A percentile compares a stretch with the other conserved stretches of the same genome.
phyloP scores from a whole-genome alignment of 2,888 invertebrate genomes.

The Automeris io region DNA sequence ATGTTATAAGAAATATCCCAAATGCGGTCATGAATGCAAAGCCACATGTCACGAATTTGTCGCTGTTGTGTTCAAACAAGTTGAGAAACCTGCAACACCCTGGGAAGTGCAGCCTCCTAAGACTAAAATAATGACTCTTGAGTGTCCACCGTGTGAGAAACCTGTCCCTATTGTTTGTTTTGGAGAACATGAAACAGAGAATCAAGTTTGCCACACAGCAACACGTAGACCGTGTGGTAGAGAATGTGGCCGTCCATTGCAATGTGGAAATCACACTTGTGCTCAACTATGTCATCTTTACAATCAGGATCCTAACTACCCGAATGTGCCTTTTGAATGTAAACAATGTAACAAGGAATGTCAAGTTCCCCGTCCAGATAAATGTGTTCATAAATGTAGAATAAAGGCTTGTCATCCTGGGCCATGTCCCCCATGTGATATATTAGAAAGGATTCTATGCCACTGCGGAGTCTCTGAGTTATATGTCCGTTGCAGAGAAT shows the following conservation, averaged over 20 bases:
- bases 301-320: conserved; percentile 35
- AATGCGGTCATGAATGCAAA: conserved; percentile 83
- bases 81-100: conserved; percentile 79
- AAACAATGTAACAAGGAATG: conserved; percentile 75
- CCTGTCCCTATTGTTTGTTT: conserved; percentile 84
- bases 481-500: conserved; percentile 84
- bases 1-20: conserved; percentile 78
- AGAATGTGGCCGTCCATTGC: conserved; percentile 82
- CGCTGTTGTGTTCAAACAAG: conserved; percentile 77
- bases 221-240: conserved; percentile 86
- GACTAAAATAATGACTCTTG: conserved; percentile 70
- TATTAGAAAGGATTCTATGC: conserved; percentile 83
- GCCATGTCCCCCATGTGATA: conserved; percentile 85
- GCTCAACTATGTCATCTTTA: conserved; percentile 81
- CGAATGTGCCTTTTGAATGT: conserved; percentile 66
- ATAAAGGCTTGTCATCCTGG: conserved; percentile 83
- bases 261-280: conserved; percentile 89
- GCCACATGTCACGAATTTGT: conserved; percentile 87
- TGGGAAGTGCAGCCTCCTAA: conserved; percentile 79
- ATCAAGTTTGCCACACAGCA: conserved; percentile 83
- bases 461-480: conserved; percentile 89
- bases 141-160: conserved; percentile 84
- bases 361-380: conserved; percentile 79
- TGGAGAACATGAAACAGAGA: conserved; percentile 82
- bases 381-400: conserved; percentile 86